A percentile compares a stretch with the other conserved stretches of the same genome.
These are phyloP conservation scores for Ibycter americanus DNA, from an alignment of 2,797 vertebrate genomes.

Conservation along the genomic window DNA sequence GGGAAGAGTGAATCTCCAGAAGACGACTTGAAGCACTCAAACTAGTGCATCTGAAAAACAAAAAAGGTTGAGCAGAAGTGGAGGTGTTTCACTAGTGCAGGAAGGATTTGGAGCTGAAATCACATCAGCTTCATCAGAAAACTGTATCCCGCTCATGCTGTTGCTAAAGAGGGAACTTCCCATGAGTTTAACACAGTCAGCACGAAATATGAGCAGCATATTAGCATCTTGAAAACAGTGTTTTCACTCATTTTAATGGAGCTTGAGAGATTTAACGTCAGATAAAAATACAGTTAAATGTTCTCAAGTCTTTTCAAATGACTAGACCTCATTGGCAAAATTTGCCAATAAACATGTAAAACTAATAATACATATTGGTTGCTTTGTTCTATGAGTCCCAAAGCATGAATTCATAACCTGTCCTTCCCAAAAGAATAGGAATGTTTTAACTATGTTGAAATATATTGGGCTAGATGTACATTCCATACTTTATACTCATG, in stretches of 20 bases:
- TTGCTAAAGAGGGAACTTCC: neutral
- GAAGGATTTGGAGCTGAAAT: neutral
- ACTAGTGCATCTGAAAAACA: neutral
- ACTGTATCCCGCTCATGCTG: neutral
- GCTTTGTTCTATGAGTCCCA: neutral
- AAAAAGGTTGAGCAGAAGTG: neutral
- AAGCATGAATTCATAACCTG: accelerated
- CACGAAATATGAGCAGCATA: neutral
- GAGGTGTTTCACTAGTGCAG: neutral
- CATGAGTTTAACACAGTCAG: neutral
- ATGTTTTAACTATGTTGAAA: neutral
- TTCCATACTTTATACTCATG: neutral
- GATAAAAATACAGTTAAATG: accelerated
- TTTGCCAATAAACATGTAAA: neutral
- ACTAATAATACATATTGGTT: accelerated
- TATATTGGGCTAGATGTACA: neutral
- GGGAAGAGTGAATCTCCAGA: neutral
- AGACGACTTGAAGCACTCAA: neutral
- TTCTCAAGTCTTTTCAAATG: neutral
- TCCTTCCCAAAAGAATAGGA: neutral
- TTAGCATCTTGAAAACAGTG: neutral
- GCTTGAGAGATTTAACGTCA: neutral
- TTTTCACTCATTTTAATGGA: neutral
- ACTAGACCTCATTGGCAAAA: neutral
- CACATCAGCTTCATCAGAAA: neutral